Base-by-base conservation (phyloP, 2,113 vertebrate genomes). In the Cyanoderma ruficeps region DNA sequence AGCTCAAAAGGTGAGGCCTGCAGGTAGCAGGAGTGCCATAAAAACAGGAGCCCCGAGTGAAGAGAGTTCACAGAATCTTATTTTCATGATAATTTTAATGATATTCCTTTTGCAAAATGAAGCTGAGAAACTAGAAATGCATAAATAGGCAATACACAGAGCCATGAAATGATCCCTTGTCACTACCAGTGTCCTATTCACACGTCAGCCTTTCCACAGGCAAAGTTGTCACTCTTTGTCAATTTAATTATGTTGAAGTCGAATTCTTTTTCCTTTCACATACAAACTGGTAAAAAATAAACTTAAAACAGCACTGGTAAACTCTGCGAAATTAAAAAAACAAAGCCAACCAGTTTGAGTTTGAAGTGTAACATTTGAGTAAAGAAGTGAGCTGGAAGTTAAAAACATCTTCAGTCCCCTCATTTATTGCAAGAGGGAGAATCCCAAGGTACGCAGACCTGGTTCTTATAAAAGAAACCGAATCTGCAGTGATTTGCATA, bases 51-150 rank as follows among this genome's bases (percentile, higher is more conserved):
- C 12, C 80, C 64, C 69, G 11, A 94, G 49, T 71, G 92, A 97
- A 96, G 74, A 96, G 92, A 96, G 91, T 33, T 87, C 83, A 97
- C 92, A 68, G 50, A 79, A 94, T 69, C 71, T 87, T 83, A 93
- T 76, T 97, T 95, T 94, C 93, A 96, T 70, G 39, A 74, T 69
- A 42, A 83, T 82, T 95, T 97, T 96, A 96, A 96, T 95, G 56
- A 86, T 68, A 90, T 50, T 96, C 90, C 80, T 96, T 90, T 94
- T 89, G 92, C 72, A 90, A 96, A 94, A 90, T 35, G 77, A 90
- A 96, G 80, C 86, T 60, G 93, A 92, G 88, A 87, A 96, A 84
- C 93, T 95, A 87, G 93, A 94, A 93, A 89, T 52, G 88, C 92
- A 93, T 63, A 56, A 96, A 93, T 21, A 96, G 90, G 93, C 90